Evolutionary conservation across 2,888 invertebrate species (phyloP).

Genomic region (Tuberolachnus salignus): DNA sequence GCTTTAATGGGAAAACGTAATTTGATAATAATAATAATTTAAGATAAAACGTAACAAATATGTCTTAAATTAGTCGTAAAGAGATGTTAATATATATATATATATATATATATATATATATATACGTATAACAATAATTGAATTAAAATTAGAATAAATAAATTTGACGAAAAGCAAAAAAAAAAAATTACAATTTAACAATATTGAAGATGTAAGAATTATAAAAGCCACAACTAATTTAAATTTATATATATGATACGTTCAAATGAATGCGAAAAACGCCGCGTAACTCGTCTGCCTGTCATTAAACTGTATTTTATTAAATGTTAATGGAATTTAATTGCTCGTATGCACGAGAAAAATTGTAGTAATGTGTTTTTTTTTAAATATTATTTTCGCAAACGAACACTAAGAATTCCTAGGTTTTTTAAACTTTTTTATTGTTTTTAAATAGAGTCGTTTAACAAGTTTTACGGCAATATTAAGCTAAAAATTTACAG

Average conservation of each 20-base stretch:
- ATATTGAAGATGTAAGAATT: no score
- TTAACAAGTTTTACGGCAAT: constrained; percentile 29
- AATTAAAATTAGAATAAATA: no score
- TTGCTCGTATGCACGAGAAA: neutral
- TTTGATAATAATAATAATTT: no score
- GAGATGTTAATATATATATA: no score
- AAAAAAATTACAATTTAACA: neutral
- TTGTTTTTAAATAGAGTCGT: constrained; percentile 1
- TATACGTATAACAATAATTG: no score
- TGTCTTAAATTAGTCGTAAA: neutral
- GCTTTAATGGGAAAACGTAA: no score
- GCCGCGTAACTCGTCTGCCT: no score
- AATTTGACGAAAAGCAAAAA: neutral
- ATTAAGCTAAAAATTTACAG: constrained; percentile 34
- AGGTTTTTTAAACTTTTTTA: constrained; percentile 18
- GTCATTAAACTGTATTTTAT: neutral
- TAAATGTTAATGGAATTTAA: constrained; percentile 28
- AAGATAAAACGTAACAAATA: no score
- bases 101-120: no score
- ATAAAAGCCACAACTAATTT: neutral
- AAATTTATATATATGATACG: neutral
- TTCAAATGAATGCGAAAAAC: neutral
- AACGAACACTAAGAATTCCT: constrained; percentile 33
- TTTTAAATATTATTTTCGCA: constrained; percentile 26
- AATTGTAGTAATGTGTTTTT: constrained; percentile 17